Base-by-base conservation (phyloP, 2,888 invertebrate genomes). In the Merodon equestris region DNA sequence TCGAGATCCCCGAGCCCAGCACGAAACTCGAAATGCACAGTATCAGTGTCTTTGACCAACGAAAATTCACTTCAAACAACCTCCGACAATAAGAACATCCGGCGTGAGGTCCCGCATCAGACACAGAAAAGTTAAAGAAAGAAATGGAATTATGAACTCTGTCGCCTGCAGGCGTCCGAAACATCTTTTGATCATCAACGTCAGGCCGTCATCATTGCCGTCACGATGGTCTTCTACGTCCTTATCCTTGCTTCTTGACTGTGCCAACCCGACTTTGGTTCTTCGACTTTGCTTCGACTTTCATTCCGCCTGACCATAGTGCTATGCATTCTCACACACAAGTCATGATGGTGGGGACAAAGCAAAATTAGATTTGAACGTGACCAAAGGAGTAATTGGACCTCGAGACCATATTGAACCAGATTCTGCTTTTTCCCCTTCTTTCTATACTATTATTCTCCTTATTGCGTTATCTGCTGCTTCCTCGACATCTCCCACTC, bases 341-440 rank as follows among this genome's bases (percentile, higher is more conserved):
- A 10, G 40, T 5, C 40, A 18, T 12, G 5, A 14, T 17, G 15
- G 10, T 48, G 47, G 34, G 42, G 36, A 9, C 18, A 40, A 42
- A 45, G 47, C 61, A 54, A 64, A 73, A 79, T 79, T 79, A 79
- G 68, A 79, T 74, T 79, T 54, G 58, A 53, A 79, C 77, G 73
- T 79, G 77, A 68, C 77, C 68, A 48, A 73, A 68, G 77, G 54
- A 74, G 63, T 54, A 79, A 79, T 72, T 74, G 73, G 68, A 53
- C 57, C 57, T 68, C 50, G 27, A 27, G 66, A 61, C 76, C 64
- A 56, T 63, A 71, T 63, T 63, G 56, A 63, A 56, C 40, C 42
- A 42, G 61, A 36, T 50, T 50, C 57, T 12, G n/a, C n/a, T n/a
- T n/a, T n/a, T n/a, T n/a, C n/a, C n/a, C n/a, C 15, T 5, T 54